Conservation (phyloP, 1,140 invertebrate species). For the Archivesica marissinica region DNA sequence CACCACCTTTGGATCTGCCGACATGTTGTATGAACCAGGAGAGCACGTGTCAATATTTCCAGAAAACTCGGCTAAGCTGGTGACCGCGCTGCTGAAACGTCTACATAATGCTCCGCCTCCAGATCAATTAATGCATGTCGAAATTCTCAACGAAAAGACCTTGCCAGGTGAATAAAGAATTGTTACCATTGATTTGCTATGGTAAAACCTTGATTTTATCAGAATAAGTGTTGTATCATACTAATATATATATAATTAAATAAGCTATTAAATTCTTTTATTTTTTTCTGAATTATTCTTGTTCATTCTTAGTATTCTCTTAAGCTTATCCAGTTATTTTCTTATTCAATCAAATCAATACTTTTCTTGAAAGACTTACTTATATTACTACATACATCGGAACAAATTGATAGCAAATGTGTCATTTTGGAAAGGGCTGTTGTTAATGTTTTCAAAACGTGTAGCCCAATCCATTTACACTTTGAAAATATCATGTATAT, state of each 20-base stretch:
- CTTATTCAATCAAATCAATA: no score
- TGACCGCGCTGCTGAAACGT: constrained; percentile 90
- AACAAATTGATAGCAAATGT: no score
- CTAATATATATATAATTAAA: neutral
- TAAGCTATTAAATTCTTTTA: neutral
- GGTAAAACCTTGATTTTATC: neutral
- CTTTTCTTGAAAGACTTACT: no score
- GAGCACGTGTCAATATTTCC: no score
- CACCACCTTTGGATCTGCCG: constrained; percentile 41
- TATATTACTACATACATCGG: no score
- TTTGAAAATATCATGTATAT: no score
- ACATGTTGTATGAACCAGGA: constrained; percentile 90
- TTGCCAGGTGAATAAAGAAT: constrained; percentile 82
- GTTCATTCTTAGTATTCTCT: no score
- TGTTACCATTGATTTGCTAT: neutral
- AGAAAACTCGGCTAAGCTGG: constrained; percentile 92
- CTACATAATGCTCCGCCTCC: constrained; percentile 88
- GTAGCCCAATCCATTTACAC: no score
- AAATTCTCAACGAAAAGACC: constrained; percentile 94
- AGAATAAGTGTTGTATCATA: neutral
- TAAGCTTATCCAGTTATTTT: no score
- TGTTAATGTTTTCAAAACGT: no score
- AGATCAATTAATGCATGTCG: constrained; percentile 91
- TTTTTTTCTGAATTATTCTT: neutral
- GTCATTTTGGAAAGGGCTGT: no score